phyloP scores from a whole-genome alignment of 2,797 vertebrate genomes.

The Macropus fuliginosus region DNA sequence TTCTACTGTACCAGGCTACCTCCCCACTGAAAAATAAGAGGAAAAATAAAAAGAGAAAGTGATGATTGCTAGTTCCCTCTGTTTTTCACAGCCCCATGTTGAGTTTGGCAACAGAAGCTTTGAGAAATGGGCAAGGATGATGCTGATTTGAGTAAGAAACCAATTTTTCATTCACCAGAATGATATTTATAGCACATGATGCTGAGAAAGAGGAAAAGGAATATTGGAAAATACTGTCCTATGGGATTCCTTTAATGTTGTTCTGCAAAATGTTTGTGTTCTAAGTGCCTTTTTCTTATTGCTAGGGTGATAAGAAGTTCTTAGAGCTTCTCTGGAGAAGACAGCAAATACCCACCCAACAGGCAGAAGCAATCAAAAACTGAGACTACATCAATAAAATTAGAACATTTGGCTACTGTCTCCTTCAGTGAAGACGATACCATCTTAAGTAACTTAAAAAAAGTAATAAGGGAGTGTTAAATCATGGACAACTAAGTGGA shows the following conservation, averaged over 20 bases:
- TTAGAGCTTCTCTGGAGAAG: not conserved
- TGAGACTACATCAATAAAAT: not conserved
- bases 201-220: not conserved
- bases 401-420: not conserved
- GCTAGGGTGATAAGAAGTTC: not conserved
- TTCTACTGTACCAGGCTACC: not conserved
- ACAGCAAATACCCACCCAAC: not conserved
- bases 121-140: not conserved
- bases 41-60: not conserved
- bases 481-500: not conserved
- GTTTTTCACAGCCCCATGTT: not conserved
- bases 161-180: not conserved
- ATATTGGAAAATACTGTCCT: not conserved
- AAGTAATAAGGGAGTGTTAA: not conserved
- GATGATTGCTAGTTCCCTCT: not conserved
- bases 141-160: not conserved
- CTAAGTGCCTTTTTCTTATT: not conserved
- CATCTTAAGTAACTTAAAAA: conserved; percentile 27
- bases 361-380: not conserved
- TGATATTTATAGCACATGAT: not conserved
- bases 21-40: not conserved
- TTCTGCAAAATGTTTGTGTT: not conserved
- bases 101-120: not conserved
- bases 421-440: not conserved
- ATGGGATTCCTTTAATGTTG: not conserved